phyloP scores from a whole-genome alignment of 2,113 vertebrate genomes.

The Martes martes region DNA sequence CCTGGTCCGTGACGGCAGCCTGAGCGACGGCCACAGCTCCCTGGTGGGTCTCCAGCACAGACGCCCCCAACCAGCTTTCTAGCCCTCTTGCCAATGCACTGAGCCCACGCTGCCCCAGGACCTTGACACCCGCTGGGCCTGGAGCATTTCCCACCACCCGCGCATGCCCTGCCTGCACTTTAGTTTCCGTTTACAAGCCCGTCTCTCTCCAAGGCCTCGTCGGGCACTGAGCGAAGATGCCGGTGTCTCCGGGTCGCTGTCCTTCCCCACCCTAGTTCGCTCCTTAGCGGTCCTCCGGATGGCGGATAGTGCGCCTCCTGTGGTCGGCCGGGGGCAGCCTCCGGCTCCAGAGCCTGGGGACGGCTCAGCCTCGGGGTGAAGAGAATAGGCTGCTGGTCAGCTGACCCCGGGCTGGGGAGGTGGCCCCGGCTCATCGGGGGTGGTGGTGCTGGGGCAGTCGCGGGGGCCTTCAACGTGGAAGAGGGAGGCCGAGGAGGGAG shows the following conservation, averaged over 20 bases:
- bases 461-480: background rate
- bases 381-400: background rate
- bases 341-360: background rate
- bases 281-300: fast-evolving
- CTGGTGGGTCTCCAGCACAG: background rate
- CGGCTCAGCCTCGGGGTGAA: too few species aligned
- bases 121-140: background rate
- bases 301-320: too few species aligned
- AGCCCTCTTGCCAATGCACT: background rate
- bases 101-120: background rate
- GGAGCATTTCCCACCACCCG: background rate
- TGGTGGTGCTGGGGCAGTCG: background rate
- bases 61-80: fast-evolving
- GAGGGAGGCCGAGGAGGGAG: background rate
- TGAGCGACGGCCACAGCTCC: background rate
- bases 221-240: too few species aligned
- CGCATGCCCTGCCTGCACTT: fast-evolving
- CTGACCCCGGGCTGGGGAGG: background rate
- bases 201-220: background rate
- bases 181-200: too few species aligned
- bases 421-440: fast-evolving
- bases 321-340: fast-evolving
- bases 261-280: background rate
- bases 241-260: background rate
- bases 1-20: background rate